Percentiles rank a stretch among this genome's conserved stretches.
These are phyloP conservation scores for Drosophila leontia DNA, from an alignment of 1,140 invertebrate genomes.

Conservation along the genomic window DNA sequence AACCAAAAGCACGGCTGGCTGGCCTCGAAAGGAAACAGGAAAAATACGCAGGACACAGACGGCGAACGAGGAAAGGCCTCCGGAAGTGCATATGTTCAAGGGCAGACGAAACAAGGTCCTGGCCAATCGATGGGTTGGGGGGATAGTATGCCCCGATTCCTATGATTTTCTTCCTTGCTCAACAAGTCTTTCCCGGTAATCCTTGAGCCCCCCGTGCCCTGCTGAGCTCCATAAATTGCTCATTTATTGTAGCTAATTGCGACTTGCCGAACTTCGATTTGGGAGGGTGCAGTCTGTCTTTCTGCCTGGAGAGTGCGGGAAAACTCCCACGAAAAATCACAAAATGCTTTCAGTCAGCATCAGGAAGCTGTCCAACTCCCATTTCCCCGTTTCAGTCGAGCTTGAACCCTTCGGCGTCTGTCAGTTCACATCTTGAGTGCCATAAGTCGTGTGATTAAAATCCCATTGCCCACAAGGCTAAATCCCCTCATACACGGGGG, in stretches of 20 bases:
- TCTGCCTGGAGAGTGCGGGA: neutral
- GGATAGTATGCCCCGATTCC: constrained; percentile 9
- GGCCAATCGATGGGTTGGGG: constrained; percentile 55
- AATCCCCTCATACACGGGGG: constrained; percentile 53
- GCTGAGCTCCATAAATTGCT: constrained; percentile 72
- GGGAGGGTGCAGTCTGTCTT: constrained; percentile 18
- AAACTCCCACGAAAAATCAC: constrained; percentile 78
- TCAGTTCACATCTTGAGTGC: constrained; percentile 84
- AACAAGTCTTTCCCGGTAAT: constrained; percentile 43
- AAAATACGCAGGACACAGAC: constrained; percentile 17
- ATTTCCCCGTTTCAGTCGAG: constrained; percentile 15
- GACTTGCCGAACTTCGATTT: constrained; percentile 58
- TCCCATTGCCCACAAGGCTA: constrained; percentile 83
- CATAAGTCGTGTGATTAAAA: constrained; percentile 85
- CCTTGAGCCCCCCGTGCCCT: neutral
- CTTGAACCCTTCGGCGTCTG: constrained; percentile 76
- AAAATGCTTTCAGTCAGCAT: constrained; percentile 77
- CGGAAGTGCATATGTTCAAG: constrained; percentile 79
- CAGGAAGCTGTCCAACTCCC: constrained; percentile 64
- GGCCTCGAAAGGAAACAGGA: constrained; percentile 39
- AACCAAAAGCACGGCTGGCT: constrained; percentile 37
- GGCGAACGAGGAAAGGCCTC: constrained; percentile 34
- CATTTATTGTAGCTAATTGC: constrained; percentile 85
- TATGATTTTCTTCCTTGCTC: constrained; percentile 10
- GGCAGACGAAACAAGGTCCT: constrained; percentile 58